Evolutionary conservation across 2,113 vertebrate genomes (phyloP), one percentile per base, ranked within the genome.

Genomic region (Podiceps cristatus): DNA sequence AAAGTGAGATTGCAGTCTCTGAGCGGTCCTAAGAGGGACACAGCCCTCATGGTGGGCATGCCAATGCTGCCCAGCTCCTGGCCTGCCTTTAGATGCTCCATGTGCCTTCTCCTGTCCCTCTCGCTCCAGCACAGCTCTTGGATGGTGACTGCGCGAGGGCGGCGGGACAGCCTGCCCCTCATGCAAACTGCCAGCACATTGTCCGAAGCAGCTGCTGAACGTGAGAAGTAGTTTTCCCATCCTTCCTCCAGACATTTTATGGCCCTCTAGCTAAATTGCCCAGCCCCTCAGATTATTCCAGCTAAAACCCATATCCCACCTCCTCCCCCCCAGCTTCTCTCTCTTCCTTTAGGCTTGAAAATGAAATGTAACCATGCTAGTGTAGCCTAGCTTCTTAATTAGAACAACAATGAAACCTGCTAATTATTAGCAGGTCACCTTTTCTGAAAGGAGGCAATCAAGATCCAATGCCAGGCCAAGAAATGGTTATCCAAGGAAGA

Each of bases 121-220:
- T 75, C n/a, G 2, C 52, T 13, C 23, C 23, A 52, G 58, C 1
- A 1, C 0, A 1, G 49, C 40, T 72, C 18, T 40, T 19, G 53
- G 40, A 27, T 16, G 11, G 52, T 49, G 55, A 13, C 33, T 2
- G 5, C 55, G 56, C 3, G 3, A 72, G 40, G n/a, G 52, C 60
- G 78, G 22, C 9, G 4, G 33, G n/a, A 63, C 67, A 52, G 62
- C 18, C n/a, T 78, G 24, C 5, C 37, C 7, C 31, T 67, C 20
- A 15, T 0, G 1, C 23, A 73, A 27, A 52, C 40, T 56, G 56
- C 28, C 45, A 86, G 27, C 17, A 31, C 11, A 0, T 27, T 60
- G 11, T 53, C 49, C 64, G 49, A 78, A 79, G 9, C 53, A 90
- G 53, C 18, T 52, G 75, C 49, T 62, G 27, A 44, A 76, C 7